Evolutionary conservation across 2,888 invertebrate genomes (phyloP).

Genomic region (Rhagonycha lutea): DNA sequence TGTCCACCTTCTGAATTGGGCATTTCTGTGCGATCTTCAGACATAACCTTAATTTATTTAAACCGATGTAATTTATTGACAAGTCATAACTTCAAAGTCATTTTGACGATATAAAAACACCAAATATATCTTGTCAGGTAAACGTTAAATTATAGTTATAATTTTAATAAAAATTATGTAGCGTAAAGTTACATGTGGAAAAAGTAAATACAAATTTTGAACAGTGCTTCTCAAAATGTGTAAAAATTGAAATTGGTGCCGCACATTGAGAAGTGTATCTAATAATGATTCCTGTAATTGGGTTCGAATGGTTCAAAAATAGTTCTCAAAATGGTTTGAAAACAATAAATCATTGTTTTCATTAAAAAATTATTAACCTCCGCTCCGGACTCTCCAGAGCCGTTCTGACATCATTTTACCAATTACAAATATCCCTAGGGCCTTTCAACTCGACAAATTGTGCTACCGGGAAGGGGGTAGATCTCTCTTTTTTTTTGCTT

Average conservation of each 20-base stretch:
- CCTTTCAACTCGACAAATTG: too few species aligned
- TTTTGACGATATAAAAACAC: not conserved
- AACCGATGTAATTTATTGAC: not conserved
- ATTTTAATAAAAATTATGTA: not conserved
- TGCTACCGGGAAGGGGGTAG: too few species aligned
- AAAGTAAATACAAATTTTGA: not conserved
- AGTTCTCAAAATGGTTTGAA: too few species aligned
- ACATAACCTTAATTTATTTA: not conserved
- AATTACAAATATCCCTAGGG: too few species aligned
- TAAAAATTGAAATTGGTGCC: not conserved
- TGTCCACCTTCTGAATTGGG: conserved; percentile 33
- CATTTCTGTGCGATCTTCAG: not conserved
- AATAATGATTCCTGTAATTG: too few species aligned
- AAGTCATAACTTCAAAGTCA: not conserved
- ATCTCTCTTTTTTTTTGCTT: too few species aligned
- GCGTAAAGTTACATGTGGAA: not conserved
- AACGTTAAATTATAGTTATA: not conserved
- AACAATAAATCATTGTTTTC: too few species aligned
- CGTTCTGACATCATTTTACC: too few species aligned
- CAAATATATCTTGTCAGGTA: not conserved
- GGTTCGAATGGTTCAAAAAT: too few species aligned
- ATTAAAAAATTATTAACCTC: too few species aligned
- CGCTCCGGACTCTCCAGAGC: too few species aligned
- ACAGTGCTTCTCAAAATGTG: not conserved
- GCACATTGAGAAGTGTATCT: too few species aligned